Evolutionary conservation across 1,140 invertebrate species (phyloP), one percentile per base, ranked within the genome.

Genomic region (Microplitis demolitor): DNA sequence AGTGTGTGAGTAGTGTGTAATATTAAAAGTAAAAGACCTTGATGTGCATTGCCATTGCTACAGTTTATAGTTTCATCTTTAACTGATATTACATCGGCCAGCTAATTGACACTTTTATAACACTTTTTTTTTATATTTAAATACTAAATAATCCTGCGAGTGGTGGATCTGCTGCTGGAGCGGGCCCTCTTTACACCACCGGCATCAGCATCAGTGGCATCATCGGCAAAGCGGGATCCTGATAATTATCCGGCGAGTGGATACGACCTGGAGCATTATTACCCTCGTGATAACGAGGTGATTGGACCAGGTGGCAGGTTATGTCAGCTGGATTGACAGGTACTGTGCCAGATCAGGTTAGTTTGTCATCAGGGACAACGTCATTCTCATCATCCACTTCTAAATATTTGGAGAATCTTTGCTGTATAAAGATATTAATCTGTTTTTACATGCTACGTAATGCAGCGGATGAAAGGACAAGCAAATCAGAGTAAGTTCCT

Each of bases 401-500:
- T 45, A 45, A 45, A 45, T 45, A 45, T 45, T 45, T 45, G 39
- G 39, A 45, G 39, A 62, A 61, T 35, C 53, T 45, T 37, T 31
- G 16, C 35, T 53, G 34, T 33, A 16, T 50, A 74, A 53, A 67
- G 71, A 71, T 63, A 50, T 71, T 71, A 56, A 74, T 71, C 80
- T 84, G 80, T 83, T 86, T 87, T 87, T 87, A 79, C 85, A 87
- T 87, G 84, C 83, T 77, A 87, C 85, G 85, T 83, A 83, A 87
- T 88, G 84, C 90, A 95, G 93, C 93, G 93, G 91, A 94, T 94
- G 92, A 95, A 94, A 94, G 93, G 93, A 91, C 93, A 94, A 91
- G 91, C 93, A 94, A 87, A 78, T 82, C 86, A 87, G 84, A 85
- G 86, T 86, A 78, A 85, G 83, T 80, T 24, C 24, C 0, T 24